Percentiles rank a stretch among this genome's conserved stretches.
phyloP scores from a whole-genome alignment of 2,113 vertebrate species.

The Bucco capensis region DNA sequence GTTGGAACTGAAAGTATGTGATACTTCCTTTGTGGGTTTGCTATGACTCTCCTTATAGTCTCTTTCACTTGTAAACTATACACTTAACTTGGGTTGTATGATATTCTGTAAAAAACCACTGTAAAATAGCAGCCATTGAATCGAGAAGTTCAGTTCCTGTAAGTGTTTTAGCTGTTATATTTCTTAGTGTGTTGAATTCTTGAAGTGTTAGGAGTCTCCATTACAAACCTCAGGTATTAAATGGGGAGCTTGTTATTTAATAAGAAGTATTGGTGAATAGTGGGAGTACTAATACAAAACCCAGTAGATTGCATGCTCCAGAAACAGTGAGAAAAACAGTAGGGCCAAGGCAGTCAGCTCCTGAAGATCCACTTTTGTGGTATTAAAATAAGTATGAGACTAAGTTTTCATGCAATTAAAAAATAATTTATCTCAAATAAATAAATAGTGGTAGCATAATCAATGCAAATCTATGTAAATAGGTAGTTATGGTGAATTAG shows the following conservation, averaged over 20 bases:
- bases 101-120: not conserved
- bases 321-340: not conserved
- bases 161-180: not conserved
- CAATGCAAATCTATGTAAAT: conserved; percentile 65
- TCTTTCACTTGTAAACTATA: not conserved
- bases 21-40: not conserved
- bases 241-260: not conserved
- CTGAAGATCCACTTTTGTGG: not conserved
- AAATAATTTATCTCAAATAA: conserved; percentile 65
- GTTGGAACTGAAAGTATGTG: not conserved
- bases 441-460: conserved; percentile 57
- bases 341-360: not conserved
- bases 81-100: not conserved
- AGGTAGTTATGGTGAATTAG: conserved; percentile 45
- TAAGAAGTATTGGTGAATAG: not conserved
- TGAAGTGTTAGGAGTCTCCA: not conserved
- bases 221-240: not conserved
- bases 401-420: conserved; percentile 38
- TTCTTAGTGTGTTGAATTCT: not conserved
- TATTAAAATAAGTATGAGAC: conserved; percentile 25
- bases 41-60: not conserved
- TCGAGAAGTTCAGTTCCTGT: not conserved
- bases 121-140: not conserved
- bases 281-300: not conserved
- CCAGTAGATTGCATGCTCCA: not conserved